These are phyloP conservation scores for Fregata magnificens DNA, from an alignment of 2,113 vertebrate species.

Conservation along the genomic window DNA sequence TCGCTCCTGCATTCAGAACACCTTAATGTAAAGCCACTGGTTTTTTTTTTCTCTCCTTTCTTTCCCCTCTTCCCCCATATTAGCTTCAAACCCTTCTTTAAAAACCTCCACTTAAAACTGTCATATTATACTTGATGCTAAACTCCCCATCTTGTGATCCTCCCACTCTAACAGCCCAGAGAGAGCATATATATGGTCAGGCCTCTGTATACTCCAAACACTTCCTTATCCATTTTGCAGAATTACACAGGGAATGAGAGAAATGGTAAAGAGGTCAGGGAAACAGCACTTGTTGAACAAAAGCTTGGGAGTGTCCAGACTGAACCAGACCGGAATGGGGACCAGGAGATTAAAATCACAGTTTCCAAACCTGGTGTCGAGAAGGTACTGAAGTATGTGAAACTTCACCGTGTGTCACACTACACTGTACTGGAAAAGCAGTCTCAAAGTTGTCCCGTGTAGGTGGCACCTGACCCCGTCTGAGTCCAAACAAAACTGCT, in stretches of 20 bases:
- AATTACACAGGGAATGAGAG: background rate
- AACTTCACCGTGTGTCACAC: accelerated
- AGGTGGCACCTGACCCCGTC: background rate
- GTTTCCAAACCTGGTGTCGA: background rate
- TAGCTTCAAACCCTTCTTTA: background rate
- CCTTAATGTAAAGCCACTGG: background rate
- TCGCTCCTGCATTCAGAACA: background rate
- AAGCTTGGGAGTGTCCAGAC: background rate
- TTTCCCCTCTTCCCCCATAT: background rate
- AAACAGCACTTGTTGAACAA: background rate
- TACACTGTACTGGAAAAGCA: background rate
- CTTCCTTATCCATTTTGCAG: background rate
- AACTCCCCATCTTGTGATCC: background rate
- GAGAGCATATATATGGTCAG: background rate
- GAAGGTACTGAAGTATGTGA: background rate
- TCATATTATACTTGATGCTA: background rate
- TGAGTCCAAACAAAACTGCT: background rate
- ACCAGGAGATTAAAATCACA: background rate
- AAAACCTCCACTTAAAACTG: background rate
- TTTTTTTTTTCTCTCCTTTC: background rate
- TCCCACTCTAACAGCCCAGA: background rate
- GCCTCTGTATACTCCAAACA: background rate
- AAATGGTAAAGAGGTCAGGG: background rate
- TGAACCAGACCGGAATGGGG: accelerated
- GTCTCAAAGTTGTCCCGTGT: background rate